Conservation (phyloP, 2,113 vertebrate genomes). For the Coptodon bakossiorum region DNA sequence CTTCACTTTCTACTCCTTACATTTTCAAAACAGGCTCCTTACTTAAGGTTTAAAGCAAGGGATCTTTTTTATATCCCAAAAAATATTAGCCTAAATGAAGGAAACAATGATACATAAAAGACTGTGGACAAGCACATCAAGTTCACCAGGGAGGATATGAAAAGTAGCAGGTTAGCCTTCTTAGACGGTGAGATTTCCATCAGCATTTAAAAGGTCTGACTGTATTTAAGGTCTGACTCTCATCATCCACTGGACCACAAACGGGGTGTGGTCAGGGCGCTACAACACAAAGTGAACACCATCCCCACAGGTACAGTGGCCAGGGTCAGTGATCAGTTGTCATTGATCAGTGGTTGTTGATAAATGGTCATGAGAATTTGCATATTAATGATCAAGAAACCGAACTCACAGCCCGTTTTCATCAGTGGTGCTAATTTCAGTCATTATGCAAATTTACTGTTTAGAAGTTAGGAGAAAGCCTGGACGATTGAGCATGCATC, state of each 20-base stretch:
- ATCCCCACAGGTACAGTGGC: not conserved
- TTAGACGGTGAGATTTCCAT: not conserved
- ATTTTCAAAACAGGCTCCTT: not conserved
- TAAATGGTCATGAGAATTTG: not conserved
- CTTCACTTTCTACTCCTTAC: not conserved
- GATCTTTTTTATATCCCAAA: not conserved
- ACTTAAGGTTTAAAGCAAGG: not conserved
- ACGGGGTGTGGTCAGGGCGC: not conserved
- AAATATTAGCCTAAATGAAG: not conserved
- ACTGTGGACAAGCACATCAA: not conserved
- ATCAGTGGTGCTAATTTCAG: not conserved
- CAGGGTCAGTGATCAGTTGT: not conserved
- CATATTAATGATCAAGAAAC: not conserved
- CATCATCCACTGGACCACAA: not conserved
- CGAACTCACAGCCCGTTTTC: not conserved
- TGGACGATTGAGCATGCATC: fast-evolving
- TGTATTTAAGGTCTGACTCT: not conserved
- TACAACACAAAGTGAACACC: not conserved
- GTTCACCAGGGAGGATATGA: not conserved
- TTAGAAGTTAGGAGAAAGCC: fast-evolving
- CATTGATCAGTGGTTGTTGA: not conserved
- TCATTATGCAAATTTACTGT: not conserved
- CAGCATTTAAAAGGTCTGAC: not conserved
- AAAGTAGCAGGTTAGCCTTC: not conserved
- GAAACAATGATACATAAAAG: not conserved